phyloP scores from a whole-genome alignment of 2,888 invertebrate genomes.

The Xanthostigma xanthostigma region DNA sequence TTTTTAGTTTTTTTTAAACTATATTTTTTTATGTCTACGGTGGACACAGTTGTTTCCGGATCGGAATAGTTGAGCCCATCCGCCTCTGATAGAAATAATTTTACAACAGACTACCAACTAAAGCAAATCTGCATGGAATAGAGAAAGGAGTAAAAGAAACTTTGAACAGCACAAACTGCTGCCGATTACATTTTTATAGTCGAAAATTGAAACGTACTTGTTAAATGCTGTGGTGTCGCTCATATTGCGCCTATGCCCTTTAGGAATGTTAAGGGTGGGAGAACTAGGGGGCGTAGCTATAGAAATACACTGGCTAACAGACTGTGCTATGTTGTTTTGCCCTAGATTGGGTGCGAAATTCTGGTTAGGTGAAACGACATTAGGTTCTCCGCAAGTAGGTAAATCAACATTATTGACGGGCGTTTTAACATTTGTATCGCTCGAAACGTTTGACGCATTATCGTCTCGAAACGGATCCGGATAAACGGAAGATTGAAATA shows the following conservation, averaged over 20 bases:
- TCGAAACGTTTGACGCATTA: conserved; percentile 28
- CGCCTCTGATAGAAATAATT: no score
- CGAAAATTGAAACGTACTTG: conserved; percentile 37
- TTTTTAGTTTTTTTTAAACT: no score
- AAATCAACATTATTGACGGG: conserved; percentile 7
- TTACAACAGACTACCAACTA: no score
- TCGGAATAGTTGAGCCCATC: no score
- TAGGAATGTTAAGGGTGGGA: conserved; percentile 26
- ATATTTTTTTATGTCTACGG: no score
- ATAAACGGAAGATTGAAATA: conserved; percentile 50
- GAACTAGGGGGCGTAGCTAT: conserved; percentile 25
- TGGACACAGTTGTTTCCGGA: no score
- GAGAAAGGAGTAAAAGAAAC: no score
- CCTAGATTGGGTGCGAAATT: conserved; percentile 5
- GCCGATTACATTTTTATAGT: neutral
- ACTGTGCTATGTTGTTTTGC: conserved; percentile 17
- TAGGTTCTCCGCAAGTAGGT: conserved; percentile 10
- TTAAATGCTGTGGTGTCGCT: conserved; percentile 74
- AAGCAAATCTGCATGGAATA: no score
- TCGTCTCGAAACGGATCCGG: conserved; percentile 57
- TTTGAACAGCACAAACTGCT: no score
- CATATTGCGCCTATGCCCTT: conserved; percentile 62
- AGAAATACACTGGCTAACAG: conserved; percentile 22
- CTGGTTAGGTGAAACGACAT: conserved; percentile 20
- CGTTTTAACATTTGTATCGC: conserved; percentile 34